Evolutionary conservation across 2,888 invertebrate species (phyloP), one percentile per base, ranked within the genome.

Genomic region (Stenotaenia linearis): DNA sequence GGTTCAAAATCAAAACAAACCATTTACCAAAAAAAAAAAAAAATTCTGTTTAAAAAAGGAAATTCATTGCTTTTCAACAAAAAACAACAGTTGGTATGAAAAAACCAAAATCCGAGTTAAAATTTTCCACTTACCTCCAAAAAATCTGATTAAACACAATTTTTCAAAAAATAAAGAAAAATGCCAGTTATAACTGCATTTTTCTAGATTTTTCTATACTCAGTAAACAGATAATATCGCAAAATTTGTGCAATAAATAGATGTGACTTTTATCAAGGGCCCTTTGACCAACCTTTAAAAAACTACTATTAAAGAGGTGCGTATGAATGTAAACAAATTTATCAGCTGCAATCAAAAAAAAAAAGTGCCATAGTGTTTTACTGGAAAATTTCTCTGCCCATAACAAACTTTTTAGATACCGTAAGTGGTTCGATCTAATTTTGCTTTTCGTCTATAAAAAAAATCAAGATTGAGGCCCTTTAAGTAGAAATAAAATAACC

Each of bases 221-320:
- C 69, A 69, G 69, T 69, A 25, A 69, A 69, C 69, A 69, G 69
- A 69, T 69, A 10, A 69, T 69, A 69, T 69, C 69, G 28, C 69
- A 69, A 25, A 69, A 28, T 69, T 69, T 69, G 25, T 69, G 69
- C 69, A 69, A 69, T 69, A 69, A 69, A 69, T 69, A 25, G 69
- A 69, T 69, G 69, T 69, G 69, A 69, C 69, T n/a, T 69, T 69
- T 28, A 28, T 28, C 25, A 69, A 28, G 25, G 25, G 69, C 69
- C 69, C 69, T 69, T 69, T 69, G 69, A 10, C 69, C 69, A 69
- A 69, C 69, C 69, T 69, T 28, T 69, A 69, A 69, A 69, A 50
- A 50, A 4, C 18, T 50, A 50, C 50, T 28, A 25, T 28, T 28
- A 69, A 25, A 10, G 12, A 0, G 28, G 9, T 28, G 12, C 28